Base-by-base conservation (phyloP, 2,888 invertebrate genomes). In the Strigamia transsilvanica region DNA sequence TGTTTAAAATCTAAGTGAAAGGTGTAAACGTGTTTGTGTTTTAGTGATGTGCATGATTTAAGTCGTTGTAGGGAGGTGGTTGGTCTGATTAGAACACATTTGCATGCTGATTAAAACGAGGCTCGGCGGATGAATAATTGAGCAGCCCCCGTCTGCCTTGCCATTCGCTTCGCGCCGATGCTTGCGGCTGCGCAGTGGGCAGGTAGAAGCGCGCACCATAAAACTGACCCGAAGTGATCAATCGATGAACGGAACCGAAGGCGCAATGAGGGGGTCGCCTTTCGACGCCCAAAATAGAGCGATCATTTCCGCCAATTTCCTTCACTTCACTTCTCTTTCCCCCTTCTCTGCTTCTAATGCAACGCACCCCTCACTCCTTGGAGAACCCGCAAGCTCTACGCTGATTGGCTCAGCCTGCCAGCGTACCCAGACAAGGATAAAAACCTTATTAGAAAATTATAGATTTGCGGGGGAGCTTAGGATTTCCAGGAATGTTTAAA, bases 401-500 rank as follows among this genome's bases (percentile, higher is more conserved):
- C 61, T 66, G 61, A 66, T 66, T 66, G 61, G 61, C 61, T 66
- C 61, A 21, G 61, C 6, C 23, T 21, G 21, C 61, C 23, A 66
- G 61, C 61, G 61, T 66, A 66, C 61, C 61, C 61, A 18, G 61
- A 66, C n/a, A 18, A 66, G 61, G 61, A 66, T 66, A 66, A 66
- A 66, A 66, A 66, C 61, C 61, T 66, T 66, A 66, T 66, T 66
- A 66, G 61, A 66, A 66, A 66, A 66, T 66, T 66, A 66, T 66
- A 66, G 61, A 66, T 66, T 66, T 66, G 61, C 61, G 61, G 61
- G 61, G 21, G 23, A 21, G 61, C 61, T 66, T 23, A 66, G 61
- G 61, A 66, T 66, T 66, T 66, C 61, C 61, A 66, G 61, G 61
- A 66, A 66, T 66, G 61, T 66, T 66, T 66, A 66, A 66, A 66